Evolutionary conservation across 2,113 vertebrate genomes (phyloP), one percentile per base, ranked within the genome.

Genomic region (Alouatta palliata): DNA sequence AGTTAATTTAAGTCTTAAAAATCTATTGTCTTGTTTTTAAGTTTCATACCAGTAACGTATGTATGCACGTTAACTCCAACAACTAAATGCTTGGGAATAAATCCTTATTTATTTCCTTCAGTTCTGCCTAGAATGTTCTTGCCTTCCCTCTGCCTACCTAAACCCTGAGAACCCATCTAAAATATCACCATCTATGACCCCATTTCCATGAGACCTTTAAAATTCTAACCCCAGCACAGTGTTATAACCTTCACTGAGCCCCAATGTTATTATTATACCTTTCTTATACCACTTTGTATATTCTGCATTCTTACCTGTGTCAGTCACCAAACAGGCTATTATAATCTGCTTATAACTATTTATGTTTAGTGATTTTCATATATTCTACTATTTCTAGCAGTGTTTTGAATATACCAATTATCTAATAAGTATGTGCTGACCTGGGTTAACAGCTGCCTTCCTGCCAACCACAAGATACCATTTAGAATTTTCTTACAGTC

Each of bases 401-500:
- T 90, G n/a, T 84, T 92, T 45, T 75, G 8, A 20, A 56, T 45
- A 21, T 70, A 87, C 25, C 58, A 93, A 23, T 84, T 90, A 79
- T 21, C 87, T 90, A 82, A 64, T 82, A 68, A 68, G 49, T 75
- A 49, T 79, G 68, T 87, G 45, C 71, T 75, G n/a, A 56, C 47
- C 54, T 61, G 25, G 27, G 21, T 82, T 64, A 96, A 49, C 19
- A 83, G 58, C 40, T 96, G 45, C n/a, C 19, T 73, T 91, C 43
- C 54, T 80, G 35, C 40, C 76, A 76, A 58, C 73, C 43, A 87
- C 75, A 93, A 84, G 73, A 92, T 77, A 80, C 32, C 61, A 20
- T 37, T 73, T 54, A 71, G 52, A 89, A 70, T 66, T 96, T 92
- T 94, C 61, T 93, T 90, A 68, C 47, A 37, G 23, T 87, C 21